phyloP scores from a whole-genome alignment of 2,888 invertebrate genomes.

The Erebia palarica region DNA sequence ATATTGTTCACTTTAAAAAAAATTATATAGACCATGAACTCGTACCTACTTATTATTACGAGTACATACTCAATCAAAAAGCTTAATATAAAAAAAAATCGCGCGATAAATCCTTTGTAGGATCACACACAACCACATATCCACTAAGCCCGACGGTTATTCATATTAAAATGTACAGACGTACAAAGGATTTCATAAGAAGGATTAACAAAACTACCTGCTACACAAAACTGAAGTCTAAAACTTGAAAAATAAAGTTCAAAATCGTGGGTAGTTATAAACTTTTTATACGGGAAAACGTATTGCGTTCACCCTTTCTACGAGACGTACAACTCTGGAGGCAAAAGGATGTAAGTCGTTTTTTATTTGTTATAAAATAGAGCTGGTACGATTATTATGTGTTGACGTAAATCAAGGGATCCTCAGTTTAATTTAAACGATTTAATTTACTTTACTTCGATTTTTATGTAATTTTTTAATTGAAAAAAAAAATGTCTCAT shows the following conservation, averaged over 20 bases:
- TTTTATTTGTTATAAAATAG: slow-evolving; percentile 9
- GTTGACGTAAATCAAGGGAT: slow-evolving; percentile 1
- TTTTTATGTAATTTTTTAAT: too few relatives aligned
- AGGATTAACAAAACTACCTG: slow-evolving; percentile 32
- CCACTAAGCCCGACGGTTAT: slow-evolving; percentile 47
- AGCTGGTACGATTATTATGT: neutral
- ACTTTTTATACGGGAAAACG: slow-evolving; percentile 7
- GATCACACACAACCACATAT: slow-evolving; percentile 41
- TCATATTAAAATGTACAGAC: slow-evolving; percentile 48
- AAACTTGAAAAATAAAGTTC: slow-evolving; percentile 24
- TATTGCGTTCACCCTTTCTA: slow-evolving; percentile 5
- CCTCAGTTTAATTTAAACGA: neutral
- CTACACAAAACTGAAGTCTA: slow-evolving; percentile 19
- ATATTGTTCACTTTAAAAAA: too few relatives aligned
- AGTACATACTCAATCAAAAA: neutral
- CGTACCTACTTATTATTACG: too few relatives aligned
- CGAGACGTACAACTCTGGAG: neutral
- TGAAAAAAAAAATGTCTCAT: too few relatives aligned
- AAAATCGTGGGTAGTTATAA: slow-evolving; percentile 18
- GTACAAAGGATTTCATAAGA: slow-evolving; percentile 40
- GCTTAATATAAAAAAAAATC: neutral
- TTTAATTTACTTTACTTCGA: too few relatives aligned
- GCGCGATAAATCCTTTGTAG: slow-evolving; percentile 9
- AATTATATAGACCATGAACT: too few relatives aligned
- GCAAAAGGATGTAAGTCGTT: slow-evolving; percentile 7